Percentiles rank a stretch among this genome's conserved stretches.
These are phyloP conservation scores for Sinocyclocheilus anshuiensis DNA, from an alignment of 2,113 vertebrate species.

Conservation along the genomic window DNA sequence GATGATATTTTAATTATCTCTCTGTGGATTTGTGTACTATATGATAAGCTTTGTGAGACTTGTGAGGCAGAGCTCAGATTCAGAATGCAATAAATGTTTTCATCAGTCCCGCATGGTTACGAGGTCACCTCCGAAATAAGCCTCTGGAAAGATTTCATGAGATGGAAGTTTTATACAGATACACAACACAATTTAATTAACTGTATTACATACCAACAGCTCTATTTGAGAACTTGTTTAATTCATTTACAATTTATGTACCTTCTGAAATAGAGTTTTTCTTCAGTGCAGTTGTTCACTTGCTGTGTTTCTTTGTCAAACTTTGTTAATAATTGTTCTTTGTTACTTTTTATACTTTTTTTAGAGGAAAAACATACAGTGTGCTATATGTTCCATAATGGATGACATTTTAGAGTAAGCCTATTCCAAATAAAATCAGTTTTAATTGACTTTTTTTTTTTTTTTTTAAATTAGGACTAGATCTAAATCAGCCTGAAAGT, in stretches of 20 bases:
- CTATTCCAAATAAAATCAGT: background rate
- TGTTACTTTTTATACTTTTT: background rate
- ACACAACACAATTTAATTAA: slow-evolving; percentile 12
- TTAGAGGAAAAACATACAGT: background rate
- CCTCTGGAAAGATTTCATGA: slow-evolving; percentile 15
- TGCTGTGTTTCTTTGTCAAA: slow-evolving; percentile 2
- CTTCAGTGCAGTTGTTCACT: background rate
- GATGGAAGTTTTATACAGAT: slow-evolving; percentile 19
- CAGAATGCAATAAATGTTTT: slow-evolving; percentile 40
- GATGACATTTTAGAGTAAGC: background rate
- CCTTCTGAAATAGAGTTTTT: background rate
- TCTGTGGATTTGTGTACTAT: slow-evolving; percentile 51
- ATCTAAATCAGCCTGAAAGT: slow-evolving; percentile 10
- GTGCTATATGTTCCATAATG: background rate
- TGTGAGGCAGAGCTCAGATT: slow-evolving; percentile 13
- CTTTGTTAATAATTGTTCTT: background rate
- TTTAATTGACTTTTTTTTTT: background rate
- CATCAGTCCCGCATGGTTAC: slow-evolving; percentile 37
- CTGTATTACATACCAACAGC: background rate
- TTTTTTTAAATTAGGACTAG: background rate
- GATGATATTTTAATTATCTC: slow-evolving; percentile 54
- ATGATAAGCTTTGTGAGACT: slow-evolving; percentile 41
- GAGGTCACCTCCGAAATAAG: slow-evolving; percentile 28
- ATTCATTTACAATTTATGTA: background rate
- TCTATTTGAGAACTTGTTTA: background rate